phyloP scores from a whole-genome alignment of 2,888 invertebrate genomes.

The Cantharis rufa region DNA sequence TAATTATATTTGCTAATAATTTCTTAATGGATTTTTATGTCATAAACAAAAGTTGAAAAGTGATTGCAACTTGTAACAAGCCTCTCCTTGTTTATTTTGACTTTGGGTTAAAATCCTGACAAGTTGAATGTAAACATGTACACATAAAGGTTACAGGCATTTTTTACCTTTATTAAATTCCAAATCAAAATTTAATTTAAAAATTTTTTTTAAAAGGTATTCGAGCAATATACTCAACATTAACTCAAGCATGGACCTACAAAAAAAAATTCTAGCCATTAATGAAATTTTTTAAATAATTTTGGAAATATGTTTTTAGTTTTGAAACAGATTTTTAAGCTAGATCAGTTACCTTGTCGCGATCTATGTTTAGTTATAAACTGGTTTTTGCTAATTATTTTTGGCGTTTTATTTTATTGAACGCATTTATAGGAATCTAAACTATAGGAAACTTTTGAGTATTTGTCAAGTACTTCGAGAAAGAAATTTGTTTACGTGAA shows the following conservation, averaged over 20 bases:
- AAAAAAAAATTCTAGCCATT: neutral
- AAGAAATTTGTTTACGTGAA: neutral
- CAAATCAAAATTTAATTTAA: neutral
- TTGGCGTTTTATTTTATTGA: no score
- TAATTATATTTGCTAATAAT: neutral
- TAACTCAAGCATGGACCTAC: no score
- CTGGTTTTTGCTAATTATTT: no score
- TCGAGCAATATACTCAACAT: no score
- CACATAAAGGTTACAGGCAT: neutral
- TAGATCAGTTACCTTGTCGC: neutral
- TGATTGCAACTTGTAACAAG: neutral
- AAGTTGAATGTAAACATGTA: neutral
- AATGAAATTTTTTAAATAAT: neutral
- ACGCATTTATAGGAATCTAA: no score
- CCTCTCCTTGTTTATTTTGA: neutral
- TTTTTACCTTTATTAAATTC: neutral
- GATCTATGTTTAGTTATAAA: neutral
- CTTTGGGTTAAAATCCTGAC: neutral
- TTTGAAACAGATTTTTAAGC: no score
- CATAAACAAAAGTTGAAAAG: neutral
- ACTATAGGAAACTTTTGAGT: no score
- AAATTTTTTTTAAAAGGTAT: neutral
- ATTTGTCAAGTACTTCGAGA: neutral
- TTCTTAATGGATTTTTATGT: neutral
- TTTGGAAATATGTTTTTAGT: neutral